Percentiles rank a stretch among this genome's conserved stretches.
Evolutionary conservation across 2,888 invertebrate genomes (phyloP).

Genomic region (Xanthorhoe spadicearia): DNA sequence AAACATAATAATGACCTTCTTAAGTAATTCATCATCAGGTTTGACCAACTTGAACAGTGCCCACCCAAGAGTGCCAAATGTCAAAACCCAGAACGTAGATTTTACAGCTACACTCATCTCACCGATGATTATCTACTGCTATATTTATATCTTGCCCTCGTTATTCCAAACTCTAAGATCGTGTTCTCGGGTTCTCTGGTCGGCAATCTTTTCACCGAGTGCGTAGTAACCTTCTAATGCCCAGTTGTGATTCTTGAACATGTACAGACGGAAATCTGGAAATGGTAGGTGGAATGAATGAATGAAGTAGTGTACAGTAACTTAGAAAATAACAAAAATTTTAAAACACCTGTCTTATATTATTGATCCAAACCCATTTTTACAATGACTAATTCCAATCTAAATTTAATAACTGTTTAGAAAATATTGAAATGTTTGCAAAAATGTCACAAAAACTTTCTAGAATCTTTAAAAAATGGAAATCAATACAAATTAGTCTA

Average conservation of each 20-base stretch:
- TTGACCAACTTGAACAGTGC: slow-evolving; percentile 83
- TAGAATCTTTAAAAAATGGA: not conserved
- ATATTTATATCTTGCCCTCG: slow-evolving; percentile 76
- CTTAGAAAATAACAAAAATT: not conserved
- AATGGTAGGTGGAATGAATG: not conserved
- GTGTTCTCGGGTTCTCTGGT: slow-evolving; percentile 78
- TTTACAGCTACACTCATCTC: slow-evolving; percentile 80
- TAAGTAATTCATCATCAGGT: slow-evolving; percentile 82
- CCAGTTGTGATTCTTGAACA: slow-evolving; percentile 87
- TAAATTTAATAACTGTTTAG: not conserved
- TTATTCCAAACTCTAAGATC: slow-evolving; percentile 85
- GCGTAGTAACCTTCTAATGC: slow-evolving; percentile 88
- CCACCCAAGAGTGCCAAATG: slow-evolving; percentile 86
- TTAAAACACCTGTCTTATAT: not conserved
- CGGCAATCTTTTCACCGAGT: slow-evolving; percentile 86
- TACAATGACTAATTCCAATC: not conserved
- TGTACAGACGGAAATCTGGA: slow-evolving; percentile 88
- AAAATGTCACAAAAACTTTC: not conserved
- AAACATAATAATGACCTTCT: slow-evolving; percentile 75
- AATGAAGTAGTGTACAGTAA: not conserved
- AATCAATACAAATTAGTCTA: not conserved
- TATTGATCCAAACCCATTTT: not conserved
- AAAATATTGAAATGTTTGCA: not conserved
- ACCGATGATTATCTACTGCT: slow-evolving; percentile 50
- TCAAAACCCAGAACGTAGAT: slow-evolving; percentile 84